A percentile compares a stretch with the other conserved stretches of the same genome.
These are phyloP conservation scores for Plodia interpunctella DNA, from an alignment of 1,140 invertebrate species.

Conservation along the genomic window DNA sequence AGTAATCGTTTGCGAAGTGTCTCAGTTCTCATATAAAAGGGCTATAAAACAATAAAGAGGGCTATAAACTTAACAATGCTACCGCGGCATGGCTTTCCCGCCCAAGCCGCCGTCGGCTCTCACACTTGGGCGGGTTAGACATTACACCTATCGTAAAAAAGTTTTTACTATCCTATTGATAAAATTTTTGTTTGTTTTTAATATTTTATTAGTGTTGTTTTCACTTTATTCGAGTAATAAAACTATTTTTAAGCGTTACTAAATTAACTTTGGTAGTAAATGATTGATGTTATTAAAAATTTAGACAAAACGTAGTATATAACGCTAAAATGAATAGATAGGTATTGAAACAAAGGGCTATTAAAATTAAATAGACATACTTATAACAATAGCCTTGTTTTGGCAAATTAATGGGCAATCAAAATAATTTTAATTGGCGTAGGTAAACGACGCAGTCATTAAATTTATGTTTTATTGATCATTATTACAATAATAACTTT, in stretches of 20 bases:
- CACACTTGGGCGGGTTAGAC: not conserved
- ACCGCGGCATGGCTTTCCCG: not conserved
- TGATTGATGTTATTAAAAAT: too few relatives aligned
- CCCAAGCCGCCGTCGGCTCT: constrained; percentile 3
- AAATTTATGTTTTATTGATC: not conserved
- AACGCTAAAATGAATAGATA: too few relatives aligned
- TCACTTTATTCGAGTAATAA: not conserved
- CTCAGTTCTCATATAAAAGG: constrained; percentile 20
- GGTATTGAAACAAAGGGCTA: too few relatives aligned
- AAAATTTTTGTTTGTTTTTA: not conserved
- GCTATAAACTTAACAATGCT: constrained; percentile 16
- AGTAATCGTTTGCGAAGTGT: constrained; percentile 14
- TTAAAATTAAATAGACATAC: too few relatives aligned
- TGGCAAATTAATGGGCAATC: not conserved
- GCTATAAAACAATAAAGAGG: constrained; percentile 21
- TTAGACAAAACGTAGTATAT: too few relatives aligned
- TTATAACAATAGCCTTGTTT: too few relatives aligned
- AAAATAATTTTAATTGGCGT: not conserved
- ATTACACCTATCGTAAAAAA: constrained; percentile 2
- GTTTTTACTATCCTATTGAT: not conserved
- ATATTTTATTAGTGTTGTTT: not conserved
- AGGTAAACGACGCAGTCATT: not conserved
- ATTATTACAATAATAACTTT: too few relatives aligned
- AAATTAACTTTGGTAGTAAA: not conserved
- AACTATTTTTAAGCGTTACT: not conserved